phyloP scores from a whole-genome alignment of 2,888 invertebrate genomes.

The Scelioninae gen. 1 region DNA sequence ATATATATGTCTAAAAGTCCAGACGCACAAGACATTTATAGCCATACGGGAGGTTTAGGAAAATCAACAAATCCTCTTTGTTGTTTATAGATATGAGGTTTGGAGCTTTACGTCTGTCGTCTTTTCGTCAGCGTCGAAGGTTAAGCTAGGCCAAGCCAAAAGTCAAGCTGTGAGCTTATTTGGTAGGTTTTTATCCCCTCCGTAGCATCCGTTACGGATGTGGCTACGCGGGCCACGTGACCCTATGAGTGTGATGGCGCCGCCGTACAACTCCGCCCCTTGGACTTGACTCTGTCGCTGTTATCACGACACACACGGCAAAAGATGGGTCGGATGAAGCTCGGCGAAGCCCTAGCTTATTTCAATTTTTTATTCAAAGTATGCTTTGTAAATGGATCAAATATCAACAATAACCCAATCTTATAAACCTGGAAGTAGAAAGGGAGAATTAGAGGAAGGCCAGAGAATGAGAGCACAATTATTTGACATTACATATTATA shows the following conservation, averaged over 20 bases:
- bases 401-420: slow-evolving; percentile 42
- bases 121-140: slow-evolving; percentile 64
- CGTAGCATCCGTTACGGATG: slow-evolving; percentile 39
- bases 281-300: slow-evolving; percentile 28
- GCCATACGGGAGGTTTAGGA: slow-evolving; percentile 32
- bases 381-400: slow-evolving; percentile 40
- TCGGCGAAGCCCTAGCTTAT: slow-evolving; percentile 25
- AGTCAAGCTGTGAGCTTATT: slow-evolving; percentile 67
- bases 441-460: too few relatives aligned
- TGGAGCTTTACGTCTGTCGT: slow-evolving; percentile 40
- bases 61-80: slow-evolving; percentile 56
- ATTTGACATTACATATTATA: too few relatives aligned
- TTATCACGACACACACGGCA: slow-evolving; percentile 51
- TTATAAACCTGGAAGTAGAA: too few relatives aligned
- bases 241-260: slow-evolving; percentile 59
- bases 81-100: slow-evolving; percentile 47
- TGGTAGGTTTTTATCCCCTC: slow-evolving; percentile 64
- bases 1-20: neutral
- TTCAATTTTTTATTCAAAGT: slow-evolving; percentile 23
- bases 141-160: slow-evolving; percentile 63
- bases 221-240: slow-evolving; percentile 56
- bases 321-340: slow-evolving; percentile 37
- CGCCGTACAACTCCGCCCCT: slow-evolving; percentile 63
- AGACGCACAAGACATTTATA: slow-evolving; percentile 39
- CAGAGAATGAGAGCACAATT: too few relatives aligned